These are phyloP conservation scores for Mercenaria mercenaria DNA, from an alignment of 1,140 invertebrate species.

Conservation along the genomic window DNA sequence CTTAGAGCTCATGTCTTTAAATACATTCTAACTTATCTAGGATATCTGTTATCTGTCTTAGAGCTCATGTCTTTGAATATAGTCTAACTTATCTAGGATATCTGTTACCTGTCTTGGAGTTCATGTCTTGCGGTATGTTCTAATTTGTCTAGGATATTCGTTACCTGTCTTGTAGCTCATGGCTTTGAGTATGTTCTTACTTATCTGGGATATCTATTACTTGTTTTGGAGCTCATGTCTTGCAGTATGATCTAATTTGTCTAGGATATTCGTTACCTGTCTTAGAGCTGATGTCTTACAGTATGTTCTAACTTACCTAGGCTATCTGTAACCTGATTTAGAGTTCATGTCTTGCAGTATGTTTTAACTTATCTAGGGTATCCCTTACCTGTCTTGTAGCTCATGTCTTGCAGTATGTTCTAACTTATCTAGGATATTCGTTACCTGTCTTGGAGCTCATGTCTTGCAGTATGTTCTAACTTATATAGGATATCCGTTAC, in stretches of 20 bases:
- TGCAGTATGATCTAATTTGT: too few species aligned
- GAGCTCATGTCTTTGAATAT: constrained; percentile 17
- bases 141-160: constrained; percentile 30
- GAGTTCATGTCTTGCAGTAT: too few species aligned
- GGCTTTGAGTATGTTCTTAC: constrained; percentile 5
- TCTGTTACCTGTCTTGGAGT: constrained; percentile 5
- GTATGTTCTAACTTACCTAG: too few species aligned
- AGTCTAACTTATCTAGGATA: constrained; percentile 39
- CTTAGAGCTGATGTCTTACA: too few species aligned
- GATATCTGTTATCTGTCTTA: constrained; percentile 11
- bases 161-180: constrained; percentile 28
- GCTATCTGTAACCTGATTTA: too few species aligned
- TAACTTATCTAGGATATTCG: too few species aligned
- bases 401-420: too few species aligned
- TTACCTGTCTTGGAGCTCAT: constrained; percentile 46
- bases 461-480: constrained; percentile 31
- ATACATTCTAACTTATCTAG: constrained; percentile 30
- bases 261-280: too few species aligned
- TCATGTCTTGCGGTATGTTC: constrained; percentile 35
- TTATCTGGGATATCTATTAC: constrained; percentile 36
- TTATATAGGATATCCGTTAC: constrained; percentile 40
- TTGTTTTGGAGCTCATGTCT: too few species aligned
- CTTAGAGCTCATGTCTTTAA: constrained; percentile 26
- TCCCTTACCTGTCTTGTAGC: constrained; percentile 20
- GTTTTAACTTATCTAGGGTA: too few species aligned